Evolutionary conservation across 1,140 invertebrate genomes (phyloP), one percentile per base, ranked within the genome.

Genomic region (Meteorus sp.): DNA sequence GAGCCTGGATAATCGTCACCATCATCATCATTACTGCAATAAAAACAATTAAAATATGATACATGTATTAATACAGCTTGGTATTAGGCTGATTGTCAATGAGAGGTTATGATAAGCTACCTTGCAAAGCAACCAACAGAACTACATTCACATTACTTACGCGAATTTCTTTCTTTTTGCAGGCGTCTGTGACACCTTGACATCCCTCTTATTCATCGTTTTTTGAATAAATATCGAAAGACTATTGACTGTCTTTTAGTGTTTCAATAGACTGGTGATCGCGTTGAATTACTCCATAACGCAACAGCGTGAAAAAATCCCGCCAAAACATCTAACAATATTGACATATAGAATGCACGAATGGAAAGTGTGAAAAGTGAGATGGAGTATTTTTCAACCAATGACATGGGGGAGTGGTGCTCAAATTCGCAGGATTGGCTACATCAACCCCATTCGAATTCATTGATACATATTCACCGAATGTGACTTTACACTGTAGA

Each of bases 1-100:
- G 72, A 81, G 37, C 80, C 78, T 3, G 74, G 64, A 43, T 80
- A 75, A 57, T 82, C 81, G 22, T 83, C 82, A 56, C 87, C 85
- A 48, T 88, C 84, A 0, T 82, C 76, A 23, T 29, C 56, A 33
- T 43, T 56, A 56, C 61, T 51, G 31, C 52, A 60, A 59, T 37
- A 53, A 27, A 59, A 13, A 55, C 20, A 13, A 29, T 15, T 25
- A 25, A 27, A 29, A 47, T 53, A 31, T 29, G 1, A 17, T 19
- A 11, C 15, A 35, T 39, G 25, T 20, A 8, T 61, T 39, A 45
- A 27, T 54, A 31, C 15, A 45, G 37, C 19, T 31, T 25, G 20
- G 19, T 22, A 4, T 60, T 20, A 47, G 39, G 27, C 3, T 15
- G 35, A n/a, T 39, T 39, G 35, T n/a, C n/a, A n/a, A n/a, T n/a